Base-by-base conservation (phyloP, 2,888 invertebrate genomes). In the Agonopterix arenella region DNA sequence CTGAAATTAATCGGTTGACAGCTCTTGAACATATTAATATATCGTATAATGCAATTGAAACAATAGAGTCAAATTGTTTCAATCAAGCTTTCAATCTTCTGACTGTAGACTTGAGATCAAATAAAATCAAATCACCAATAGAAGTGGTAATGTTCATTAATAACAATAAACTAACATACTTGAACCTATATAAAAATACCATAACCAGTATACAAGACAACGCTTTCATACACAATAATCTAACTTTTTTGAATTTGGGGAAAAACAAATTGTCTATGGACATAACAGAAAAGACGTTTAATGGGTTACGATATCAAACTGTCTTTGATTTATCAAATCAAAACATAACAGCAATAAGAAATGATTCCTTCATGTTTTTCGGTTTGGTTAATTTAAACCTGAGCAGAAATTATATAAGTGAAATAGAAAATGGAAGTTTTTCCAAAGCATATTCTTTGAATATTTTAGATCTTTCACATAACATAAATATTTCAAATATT, bases 391-490 rank as follows among this genome's bases (percentile, higher is more conserved):
- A 57, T 48, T 66, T 88, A 48, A 83, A 85, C 59, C 53, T 85
- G 43, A 84, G 80, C 54, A 62, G 42, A 16, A 88, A 88, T 52
- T 44, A 46, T 47, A 80, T 88, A 45, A 48, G 49, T 11, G 11
- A 44, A 4, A 60, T 86, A 5, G 74, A 75, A 45, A 70, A 67
- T 36, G 52, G 62, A 0, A 67, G 74, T 52, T 84, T 85, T 56
- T 45, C 53, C 13, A 66, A 67, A 38, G 55, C 59, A 43, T 46
- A 36, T 36, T 55, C 63, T 8, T 46, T 86, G 4, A 56, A 46
- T 8, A 47, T 70, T 40, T 63, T 85, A 52, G 84, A 86, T 54
- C 18, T 86, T 1, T 85, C 88, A 1, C 52, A 62, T 54, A 88
- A 88, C 46, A 61, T 28, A 5, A 28, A 62, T 9, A 52, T 88